Evolutionary conservation across 2,797 vertebrate species (phyloP).

Genomic region (Diceros bicornis): DNA sequence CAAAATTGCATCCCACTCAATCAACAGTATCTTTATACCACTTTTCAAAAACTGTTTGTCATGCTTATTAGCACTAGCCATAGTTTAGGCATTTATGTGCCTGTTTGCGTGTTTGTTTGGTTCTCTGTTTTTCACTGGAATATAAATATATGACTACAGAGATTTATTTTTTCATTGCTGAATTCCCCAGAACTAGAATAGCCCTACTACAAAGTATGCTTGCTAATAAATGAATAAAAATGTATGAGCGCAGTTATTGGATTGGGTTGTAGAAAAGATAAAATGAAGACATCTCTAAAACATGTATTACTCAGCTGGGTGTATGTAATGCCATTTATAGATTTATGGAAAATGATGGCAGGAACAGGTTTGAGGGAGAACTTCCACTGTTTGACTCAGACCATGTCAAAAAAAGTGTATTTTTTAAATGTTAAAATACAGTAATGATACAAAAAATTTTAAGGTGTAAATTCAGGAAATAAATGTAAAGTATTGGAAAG

Average conservation of each 20-base stretch:
- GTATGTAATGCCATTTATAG: not conserved
- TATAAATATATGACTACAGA: not conserved
- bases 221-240: not conserved
- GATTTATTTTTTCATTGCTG: not conserved
- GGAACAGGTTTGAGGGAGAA: not conserved
- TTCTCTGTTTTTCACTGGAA: not conserved
- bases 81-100: not conserved
- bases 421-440: not conserved
- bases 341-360: not conserved
- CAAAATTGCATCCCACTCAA: not conserved
- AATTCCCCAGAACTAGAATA: not conserved
- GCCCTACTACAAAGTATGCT: not conserved
- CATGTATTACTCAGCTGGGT: not conserved
- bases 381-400: not conserved
- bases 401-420: not conserved
- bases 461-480: not conserved
- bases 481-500: not conserved
- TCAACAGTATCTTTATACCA: not conserved
- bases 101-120: not conserved
- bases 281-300: not conserved
- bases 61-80: not conserved
- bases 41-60: not conserved
- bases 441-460: not conserved
- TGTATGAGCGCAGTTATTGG: not conserved
- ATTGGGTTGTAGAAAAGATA: not conserved